Conservation (phyloP, 2,888 invertebrate species). For the Tetropium fuscum region DNA sequence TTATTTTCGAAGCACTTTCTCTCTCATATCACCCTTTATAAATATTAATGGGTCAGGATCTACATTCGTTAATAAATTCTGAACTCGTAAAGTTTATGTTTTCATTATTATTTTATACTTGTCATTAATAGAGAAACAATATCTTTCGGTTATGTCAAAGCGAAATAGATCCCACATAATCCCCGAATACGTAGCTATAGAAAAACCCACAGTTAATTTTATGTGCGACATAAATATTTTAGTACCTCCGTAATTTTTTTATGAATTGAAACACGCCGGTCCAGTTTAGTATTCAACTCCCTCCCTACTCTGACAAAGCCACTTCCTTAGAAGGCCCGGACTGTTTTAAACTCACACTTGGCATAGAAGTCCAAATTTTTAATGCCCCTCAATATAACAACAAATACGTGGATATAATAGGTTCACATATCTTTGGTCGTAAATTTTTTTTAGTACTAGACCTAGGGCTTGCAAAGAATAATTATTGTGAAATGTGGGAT, state of each 20-base stretch:
- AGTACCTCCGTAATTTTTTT: constrained; percentile 26
- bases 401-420: constrained; percentile 21
- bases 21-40: too few species aligned
- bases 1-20: too few species aligned
- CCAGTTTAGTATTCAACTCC: neutral
- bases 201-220: constrained; percentile 24
- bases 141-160: constrained; percentile 24
- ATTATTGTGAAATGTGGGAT: constrained; percentile 16
- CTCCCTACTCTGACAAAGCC: neutral
- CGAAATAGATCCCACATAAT: constrained; percentile 21
- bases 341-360: constrained; percentile 24
- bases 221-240: constrained; percentile 26
- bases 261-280: constrained; percentile 12
- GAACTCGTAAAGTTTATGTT: too few species aligned
- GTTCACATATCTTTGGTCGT: constrained; percentile 22
- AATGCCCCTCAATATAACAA: constrained; percentile 16
- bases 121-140: constrained; percentile 25
- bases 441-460: constrained; percentile 16
- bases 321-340: neutral
- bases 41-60: too few species aligned
- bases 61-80: too few species aligned
- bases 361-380: constrained; percentile 20
- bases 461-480: constrained; percentile 7
- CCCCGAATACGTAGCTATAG: constrained; percentile 22
- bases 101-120: constrained; percentile 21